Conservation (phyloP, 2,113 vertebrate genomes). For the Erythrocercus mccallii region DNA sequence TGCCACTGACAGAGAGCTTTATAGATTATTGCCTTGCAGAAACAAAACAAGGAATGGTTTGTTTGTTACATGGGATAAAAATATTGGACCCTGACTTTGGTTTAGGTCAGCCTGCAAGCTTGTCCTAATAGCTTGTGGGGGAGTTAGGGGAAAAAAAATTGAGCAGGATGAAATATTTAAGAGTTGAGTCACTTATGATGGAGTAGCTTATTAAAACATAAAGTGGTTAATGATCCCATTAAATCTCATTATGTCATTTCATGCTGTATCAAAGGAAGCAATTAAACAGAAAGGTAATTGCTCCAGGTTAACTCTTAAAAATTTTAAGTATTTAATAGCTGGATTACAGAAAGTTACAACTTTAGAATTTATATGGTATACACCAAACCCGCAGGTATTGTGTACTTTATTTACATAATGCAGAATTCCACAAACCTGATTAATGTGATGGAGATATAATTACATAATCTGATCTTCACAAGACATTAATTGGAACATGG, state of each 20-base stretch:
- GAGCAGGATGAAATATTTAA: background rate
- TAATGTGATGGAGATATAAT: background rate
- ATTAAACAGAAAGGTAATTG: conserved; percentile 45
- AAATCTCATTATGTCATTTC: conserved; percentile 49
- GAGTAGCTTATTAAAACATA: conserved; percentile 33
- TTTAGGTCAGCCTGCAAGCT: background rate
- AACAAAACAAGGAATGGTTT: background rate
- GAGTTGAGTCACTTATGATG: conserved; percentile 7
- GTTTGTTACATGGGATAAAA: background rate
- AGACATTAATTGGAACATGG: background rate
- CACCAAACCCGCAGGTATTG: background rate
- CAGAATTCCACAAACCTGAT: background rate
- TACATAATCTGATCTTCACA: background rate
- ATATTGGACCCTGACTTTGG: background rate
- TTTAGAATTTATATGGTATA: background rate
- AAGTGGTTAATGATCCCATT: conserved; percentile 50
- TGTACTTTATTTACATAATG: background rate
- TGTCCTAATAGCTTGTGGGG: background rate
- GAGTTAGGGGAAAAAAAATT: background rate
- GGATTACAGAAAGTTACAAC: conserved; percentile 6
- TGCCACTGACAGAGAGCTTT: background rate
- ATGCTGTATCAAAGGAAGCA: conserved; percentile 36
- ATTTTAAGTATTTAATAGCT: conserved; percentile 10
- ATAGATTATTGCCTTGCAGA: background rate
- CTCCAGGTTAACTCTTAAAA: conserved; percentile 26